A percentile compares a stretch with the other conserved stretches of the same genome.
These are phyloP conservation scores for Ramazzottius varieornatus DNA, from an alignment of 2,888 invertebrate species.

Conservation along the genomic window DNA sequence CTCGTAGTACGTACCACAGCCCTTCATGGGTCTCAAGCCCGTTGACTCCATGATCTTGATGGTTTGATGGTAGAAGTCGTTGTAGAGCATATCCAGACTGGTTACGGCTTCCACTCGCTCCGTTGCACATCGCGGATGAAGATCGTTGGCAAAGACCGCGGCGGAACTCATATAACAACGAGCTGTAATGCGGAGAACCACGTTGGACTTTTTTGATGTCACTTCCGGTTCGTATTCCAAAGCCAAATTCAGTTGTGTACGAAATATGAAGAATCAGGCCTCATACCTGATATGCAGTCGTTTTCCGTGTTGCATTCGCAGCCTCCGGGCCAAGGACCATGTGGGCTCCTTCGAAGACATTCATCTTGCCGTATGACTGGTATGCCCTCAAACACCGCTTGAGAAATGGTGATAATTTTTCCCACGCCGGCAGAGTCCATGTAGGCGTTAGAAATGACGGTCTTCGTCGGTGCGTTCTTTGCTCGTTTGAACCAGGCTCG, in stretches of 20 bases:
- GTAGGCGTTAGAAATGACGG: constrained; percentile 24
- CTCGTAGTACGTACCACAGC: constrained; percentile 13
- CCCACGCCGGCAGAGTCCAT: constrained; percentile 25
- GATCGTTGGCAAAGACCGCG: constrained; percentile 11
- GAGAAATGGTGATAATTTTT: constrained; percentile 24
- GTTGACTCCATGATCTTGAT: constrained; percentile 23
- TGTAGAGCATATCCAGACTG: constrained; percentile 23
- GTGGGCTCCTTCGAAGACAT: constrained; percentile 4
- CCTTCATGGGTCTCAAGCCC: constrained; percentile 11
- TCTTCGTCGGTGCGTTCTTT: constrained; percentile 20
- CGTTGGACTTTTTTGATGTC: not conserved
- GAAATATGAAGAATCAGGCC: not conserved
- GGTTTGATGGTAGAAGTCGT: constrained; percentile 23
- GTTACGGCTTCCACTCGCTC: constrained; percentile 25
- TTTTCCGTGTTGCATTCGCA: constrained; percentile 19
- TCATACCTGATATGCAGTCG: constrained; percentile 22
- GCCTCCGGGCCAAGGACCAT: constrained; percentile 20
- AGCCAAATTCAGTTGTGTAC: too few relatives aligned
- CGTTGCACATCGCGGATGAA: constrained; percentile 21
- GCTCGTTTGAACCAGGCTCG: constrained; percentile 22
- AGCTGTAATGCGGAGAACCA: constrained; percentile 10
- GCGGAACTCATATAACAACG: constrained; percentile 21
- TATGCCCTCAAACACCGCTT: constrained; percentile 26
- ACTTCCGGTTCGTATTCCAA: too few relatives aligned
- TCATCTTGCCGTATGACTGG: constrained; percentile 12